Evolutionary conservation across 1,140 invertebrate genomes (phyloP).

Genomic region (Drosophila melanogaster): DNA sequence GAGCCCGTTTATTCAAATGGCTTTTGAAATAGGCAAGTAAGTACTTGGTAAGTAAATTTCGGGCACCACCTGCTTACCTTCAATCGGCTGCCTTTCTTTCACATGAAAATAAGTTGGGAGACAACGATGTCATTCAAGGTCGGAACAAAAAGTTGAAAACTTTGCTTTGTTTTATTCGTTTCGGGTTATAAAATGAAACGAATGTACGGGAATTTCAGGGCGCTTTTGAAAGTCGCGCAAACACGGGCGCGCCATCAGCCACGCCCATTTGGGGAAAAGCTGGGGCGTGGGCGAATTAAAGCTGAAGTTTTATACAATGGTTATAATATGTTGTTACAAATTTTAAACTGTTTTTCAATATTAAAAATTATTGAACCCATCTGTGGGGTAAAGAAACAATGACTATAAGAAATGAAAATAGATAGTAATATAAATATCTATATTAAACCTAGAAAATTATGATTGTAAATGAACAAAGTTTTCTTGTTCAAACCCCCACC

Average conservation of each 20-base stretch:
- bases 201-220: constrained; percentile 65
- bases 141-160: constrained; percentile 70
- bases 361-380: too few relatives aligned
- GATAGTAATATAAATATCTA: too few relatives aligned
- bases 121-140: constrained; percentile 72
- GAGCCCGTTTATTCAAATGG: constrained; percentile 62
- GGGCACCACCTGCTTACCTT: constrained; percentile 43
- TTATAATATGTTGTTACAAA: not conserved
- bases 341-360: too few relatives aligned
- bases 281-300: not conserved
- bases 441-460: too few relatives aligned
- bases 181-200: constrained; percentile 76
- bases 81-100: constrained; percentile 39
- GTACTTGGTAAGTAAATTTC: constrained; percentile 80
- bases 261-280: constrained; percentile 31
- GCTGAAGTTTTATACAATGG: constrained; percentile 15
- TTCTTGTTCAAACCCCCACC: too few relatives aligned
- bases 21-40: constrained; percentile 77
- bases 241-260: constrained; percentile 38
- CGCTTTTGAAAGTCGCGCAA: constrained; percentile 61
- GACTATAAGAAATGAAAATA: too few relatives aligned
- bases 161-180: constrained; percentile 77
- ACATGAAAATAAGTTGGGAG: constrained; percentile 74
- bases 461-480: not conserved
- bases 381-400: too few relatives aligned